These are phyloP conservation scores for Galeruca laticollis DNA, from an alignment of 2,888 invertebrate species.

Conservation along the genomic window DNA sequence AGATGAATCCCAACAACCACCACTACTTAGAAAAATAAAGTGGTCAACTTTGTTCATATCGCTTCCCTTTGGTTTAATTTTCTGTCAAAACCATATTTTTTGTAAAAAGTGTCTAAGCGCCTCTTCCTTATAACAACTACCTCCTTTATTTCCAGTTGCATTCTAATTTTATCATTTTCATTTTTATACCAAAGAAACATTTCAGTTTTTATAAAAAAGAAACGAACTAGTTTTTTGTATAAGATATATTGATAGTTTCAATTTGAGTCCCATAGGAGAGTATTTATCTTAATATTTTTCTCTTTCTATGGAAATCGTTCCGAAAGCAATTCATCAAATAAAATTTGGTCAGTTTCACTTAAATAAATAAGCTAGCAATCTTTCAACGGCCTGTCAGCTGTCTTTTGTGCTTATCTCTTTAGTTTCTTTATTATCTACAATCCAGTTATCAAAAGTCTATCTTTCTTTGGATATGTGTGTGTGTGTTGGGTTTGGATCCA, in stretches of 20 bases:
- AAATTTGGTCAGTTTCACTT: slow-evolving; percentile 57
- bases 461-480: slow-evolving; percentile 43
- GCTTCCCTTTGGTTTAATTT: no score
- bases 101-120: no score
- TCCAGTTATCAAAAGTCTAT: slow-evolving; percentile 66
- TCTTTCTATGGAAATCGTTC: slow-evolving; percentile 28
- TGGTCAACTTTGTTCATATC: no score
- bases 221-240: no score
- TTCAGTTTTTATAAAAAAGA: no score
- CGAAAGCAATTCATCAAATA: slow-evolving; percentile 34
- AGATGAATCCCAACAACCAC: no score
- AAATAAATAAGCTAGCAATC: slow-evolving; percentile 65
- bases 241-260: not conserved
- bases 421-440: slow-evolving; percentile 68
- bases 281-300: slow-evolving; percentile 6
- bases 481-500: slow-evolving; percentile 56
- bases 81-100: no score
- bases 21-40: no score
- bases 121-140: no score
- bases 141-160: no score
- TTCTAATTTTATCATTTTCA: no score
- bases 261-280: not conserved
- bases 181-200: no score
- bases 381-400: slow-evolving; percentile 67
- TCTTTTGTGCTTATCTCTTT: slow-evolving; percentile 67